Conservation (phyloP, 2,113 vertebrate genomes). For the Pomatostomus ruficeps region DNA sequence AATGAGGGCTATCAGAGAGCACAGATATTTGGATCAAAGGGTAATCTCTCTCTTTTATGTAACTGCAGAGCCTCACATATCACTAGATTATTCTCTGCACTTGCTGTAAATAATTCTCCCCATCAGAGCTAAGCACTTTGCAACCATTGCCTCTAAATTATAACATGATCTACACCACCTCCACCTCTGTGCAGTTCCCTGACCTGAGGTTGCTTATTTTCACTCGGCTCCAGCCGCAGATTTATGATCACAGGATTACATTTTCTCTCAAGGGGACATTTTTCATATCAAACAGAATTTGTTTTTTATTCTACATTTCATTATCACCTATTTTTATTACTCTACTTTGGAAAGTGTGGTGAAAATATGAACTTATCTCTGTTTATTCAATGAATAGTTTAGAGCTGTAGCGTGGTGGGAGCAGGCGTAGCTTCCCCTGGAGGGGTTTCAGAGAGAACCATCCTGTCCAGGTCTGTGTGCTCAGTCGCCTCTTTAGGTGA, state of each 20-base stretch:
- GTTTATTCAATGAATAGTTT: not conserved
- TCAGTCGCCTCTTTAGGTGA: not conserved
- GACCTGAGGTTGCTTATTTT: conserved; percentile 24
- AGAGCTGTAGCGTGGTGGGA: not conserved
- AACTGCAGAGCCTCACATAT: conserved; percentile 18
- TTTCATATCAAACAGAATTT: conserved; percentile 24
- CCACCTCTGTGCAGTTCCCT: not conserved
- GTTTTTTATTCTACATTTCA: not conserved
- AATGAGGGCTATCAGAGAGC: conserved; percentile 2
- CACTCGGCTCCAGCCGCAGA: not conserved
- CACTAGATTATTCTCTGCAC: conserved; percentile 10
- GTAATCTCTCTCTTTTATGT: conserved; percentile 45
- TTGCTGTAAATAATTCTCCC: conserved; percentile 40
- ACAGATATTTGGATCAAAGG: conserved; percentile 46
- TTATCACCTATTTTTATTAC: conserved; percentile 4
- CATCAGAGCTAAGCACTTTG: conserved; percentile 6
- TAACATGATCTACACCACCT: conserved; percentile 11
- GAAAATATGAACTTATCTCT: not conserved
- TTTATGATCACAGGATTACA: not conserved
- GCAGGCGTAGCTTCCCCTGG: not conserved
- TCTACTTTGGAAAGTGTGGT: not conserved
- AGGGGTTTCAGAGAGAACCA: not conserved
- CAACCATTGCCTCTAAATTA: conserved; percentile 22
- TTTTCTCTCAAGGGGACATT: conserved; percentile 18
- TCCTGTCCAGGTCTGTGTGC: not conserved